phyloP scores from a whole-genome alignment of 2,797 vertebrate species.

The Catostomus latipinnis region DNA sequence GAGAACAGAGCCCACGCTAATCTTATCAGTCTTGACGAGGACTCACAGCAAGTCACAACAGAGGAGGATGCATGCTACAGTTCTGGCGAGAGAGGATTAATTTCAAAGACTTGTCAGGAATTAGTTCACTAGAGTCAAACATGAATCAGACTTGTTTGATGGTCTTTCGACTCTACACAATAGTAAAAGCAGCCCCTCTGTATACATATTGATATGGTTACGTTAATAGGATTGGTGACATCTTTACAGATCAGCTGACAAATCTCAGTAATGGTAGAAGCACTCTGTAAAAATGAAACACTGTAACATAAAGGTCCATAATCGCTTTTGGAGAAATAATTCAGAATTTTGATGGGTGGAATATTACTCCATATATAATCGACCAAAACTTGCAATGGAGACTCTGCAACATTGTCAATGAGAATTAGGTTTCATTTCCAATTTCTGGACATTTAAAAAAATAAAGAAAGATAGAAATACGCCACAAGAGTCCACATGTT shows the following conservation, averaged over 20 bases:
- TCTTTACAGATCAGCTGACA: slow-evolving; percentile 1
- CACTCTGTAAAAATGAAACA: slow-evolving; percentile 1
- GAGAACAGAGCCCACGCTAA: slow-evolving; percentile 49
- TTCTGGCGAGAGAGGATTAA: slow-evolving; percentile 52
- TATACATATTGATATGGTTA: slow-evolving; percentile 22
- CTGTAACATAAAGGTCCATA: neutral
- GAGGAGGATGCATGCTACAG: slow-evolving; percentile 24
- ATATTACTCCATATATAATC: too few relatives aligned
- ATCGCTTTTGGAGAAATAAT: too few relatives aligned
- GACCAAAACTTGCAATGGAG: too few relatives aligned
- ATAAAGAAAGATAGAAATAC: too few relatives aligned
- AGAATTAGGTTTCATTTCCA: too few relatives aligned
- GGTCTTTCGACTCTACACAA: slow-evolving; percentile 12
- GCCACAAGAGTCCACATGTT: too few relatives aligned
- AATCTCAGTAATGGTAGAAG: neutral
- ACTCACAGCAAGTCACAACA: slow-evolving; percentile 31
- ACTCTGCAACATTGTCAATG: too few relatives aligned
- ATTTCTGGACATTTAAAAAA: too few relatives aligned
- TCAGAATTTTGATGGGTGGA: too few relatives aligned
- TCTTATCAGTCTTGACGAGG: slow-evolving; percentile 49
- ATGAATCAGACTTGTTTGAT: slow-evolving; percentile 32
- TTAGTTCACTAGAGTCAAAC: slow-evolving; percentile 23
- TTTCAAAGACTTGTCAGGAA: slow-evolving; percentile 47
- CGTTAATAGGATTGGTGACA: slow-evolving; percentile 8
- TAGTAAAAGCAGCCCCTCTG: slow-evolving; percentile 14